Percentiles rank a stretch among this genome's conserved stretches.
These are phyloP conservation scores for Heterohyrax brucei DNA, from an alignment of 2,797 vertebrate genomes.

Conservation along the genomic window DNA sequence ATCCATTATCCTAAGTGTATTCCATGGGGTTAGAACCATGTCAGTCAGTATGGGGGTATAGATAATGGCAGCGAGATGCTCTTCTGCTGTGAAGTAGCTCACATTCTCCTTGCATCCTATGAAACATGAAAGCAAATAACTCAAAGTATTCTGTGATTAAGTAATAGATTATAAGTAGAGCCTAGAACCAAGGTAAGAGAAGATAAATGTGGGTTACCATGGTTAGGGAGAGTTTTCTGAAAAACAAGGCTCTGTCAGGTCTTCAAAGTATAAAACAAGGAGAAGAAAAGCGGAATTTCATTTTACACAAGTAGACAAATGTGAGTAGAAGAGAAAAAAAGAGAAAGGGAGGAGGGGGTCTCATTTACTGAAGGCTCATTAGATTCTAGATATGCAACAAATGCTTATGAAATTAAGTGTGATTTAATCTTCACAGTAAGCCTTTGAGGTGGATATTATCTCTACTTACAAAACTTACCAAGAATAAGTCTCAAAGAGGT, in stretches of 20 bases:
- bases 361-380: neutral
- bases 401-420: neutral
- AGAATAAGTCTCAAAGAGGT: neutral
- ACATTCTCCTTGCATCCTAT: neutral
- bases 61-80: neutral
- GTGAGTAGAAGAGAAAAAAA: neutral
- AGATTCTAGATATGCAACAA: neutral
- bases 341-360: neutral
- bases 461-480: neutral
- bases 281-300: neutral
- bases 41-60: neutral
- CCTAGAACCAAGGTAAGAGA: neutral
- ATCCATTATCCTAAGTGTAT: neutral
- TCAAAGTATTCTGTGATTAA: neutral
- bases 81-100: neutral
- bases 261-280: neutral
- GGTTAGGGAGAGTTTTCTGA: neutral
- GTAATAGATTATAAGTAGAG: neutral
- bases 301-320: neutral
- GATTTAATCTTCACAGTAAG: neutral
- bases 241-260: neutral
- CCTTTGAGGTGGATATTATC: neutral
- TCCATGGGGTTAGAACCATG: neutral
- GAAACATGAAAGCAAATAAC: constrained; percentile 56
- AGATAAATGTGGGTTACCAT: neutral